A percentile compares a stretch with the other conserved stretches of the same genome.
These are phyloP conservation scores for Drosophila yakuba DNA, from an alignment of 1,140 invertebrate species.

Conservation along the genomic window DNA sequence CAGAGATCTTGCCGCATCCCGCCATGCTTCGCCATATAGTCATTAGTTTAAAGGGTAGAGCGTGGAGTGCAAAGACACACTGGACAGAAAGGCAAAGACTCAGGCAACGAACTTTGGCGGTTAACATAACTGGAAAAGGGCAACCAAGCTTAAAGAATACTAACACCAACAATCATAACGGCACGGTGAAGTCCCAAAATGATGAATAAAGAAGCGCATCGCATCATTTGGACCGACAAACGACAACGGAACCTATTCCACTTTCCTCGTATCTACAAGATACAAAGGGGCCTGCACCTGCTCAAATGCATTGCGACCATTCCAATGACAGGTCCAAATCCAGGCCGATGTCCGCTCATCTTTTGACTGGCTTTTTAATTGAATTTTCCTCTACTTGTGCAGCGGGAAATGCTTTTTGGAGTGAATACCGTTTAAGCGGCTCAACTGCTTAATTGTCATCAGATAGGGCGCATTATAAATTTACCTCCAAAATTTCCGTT, in stretches of 20 bases:
- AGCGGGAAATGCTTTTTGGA: conserved; percentile 36
- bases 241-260: conserved; percentile 71
- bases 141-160: conserved; percentile 54
- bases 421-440: conserved; percentile 68
- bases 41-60: too few relatives aligned
- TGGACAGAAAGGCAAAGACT: conserved; percentile 48
- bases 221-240: conserved; percentile 60
- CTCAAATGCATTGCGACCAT: conserved; percentile 35
- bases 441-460: conserved; percentile 77
- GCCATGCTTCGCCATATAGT: too few relatives aligned
- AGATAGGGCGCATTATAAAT: conserved; percentile 45
- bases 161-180: conserved; percentile 55
- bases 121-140: conserved; percentile 53
- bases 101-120: conserved; percentile 62
- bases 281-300: conserved; percentile 60
- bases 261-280: conserved; percentile 65
- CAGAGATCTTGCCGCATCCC: too few relatives aligned
- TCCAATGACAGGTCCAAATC: conserved; percentile 51
- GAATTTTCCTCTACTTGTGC: conserved; percentile 47
- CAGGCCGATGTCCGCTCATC: not conserved
- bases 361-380: conserved; percentile 61
- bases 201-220: conserved; percentile 27
- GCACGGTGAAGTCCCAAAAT: conserved; percentile 57
- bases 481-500: conserved; percentile 20
- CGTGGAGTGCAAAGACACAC: not conserved